Conservation (phyloP, 2,797 vertebrate genomes). For the Dendrocincla tyrannina region DNA sequence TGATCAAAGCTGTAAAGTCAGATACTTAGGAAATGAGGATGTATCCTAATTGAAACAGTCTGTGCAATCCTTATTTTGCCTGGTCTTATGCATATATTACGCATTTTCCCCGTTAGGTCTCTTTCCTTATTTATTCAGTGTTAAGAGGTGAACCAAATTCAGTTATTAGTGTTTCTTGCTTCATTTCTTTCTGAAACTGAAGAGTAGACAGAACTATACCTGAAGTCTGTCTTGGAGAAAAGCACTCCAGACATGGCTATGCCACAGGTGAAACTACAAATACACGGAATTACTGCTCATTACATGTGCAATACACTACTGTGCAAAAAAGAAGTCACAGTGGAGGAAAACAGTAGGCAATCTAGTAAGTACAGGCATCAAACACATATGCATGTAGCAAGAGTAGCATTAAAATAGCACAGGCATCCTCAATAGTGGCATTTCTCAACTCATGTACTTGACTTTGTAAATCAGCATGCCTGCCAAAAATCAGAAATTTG, state of each 20-base stretch:
- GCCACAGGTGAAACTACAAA: not conserved
- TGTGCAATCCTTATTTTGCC: not conserved
- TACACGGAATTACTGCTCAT: not conserved
- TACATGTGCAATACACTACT: not conserved
- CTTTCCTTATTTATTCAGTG: not conserved
- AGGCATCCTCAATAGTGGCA: not conserved
- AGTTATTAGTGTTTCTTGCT: not conserved
- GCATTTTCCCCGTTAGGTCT: not conserved
- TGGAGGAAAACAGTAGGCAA: rapidly evolving
- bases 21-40: not conserved
- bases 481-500: not conserved
- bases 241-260: not conserved
- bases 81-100: not conserved
- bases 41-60: not conserved
- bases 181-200: not conserved
- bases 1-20: not conserved
- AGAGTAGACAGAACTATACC: not conserved
- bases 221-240: not conserved
- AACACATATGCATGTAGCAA: not conserved
- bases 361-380: not conserved
- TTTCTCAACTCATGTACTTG: not conserved
- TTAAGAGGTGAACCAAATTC: not conserved
- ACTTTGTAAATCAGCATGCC: not conserved
- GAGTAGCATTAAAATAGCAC: not conserved
- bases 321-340: not conserved